phyloP scores from a whole-genome alignment of 2,113 vertebrate species.

The Martes martes region DNA sequence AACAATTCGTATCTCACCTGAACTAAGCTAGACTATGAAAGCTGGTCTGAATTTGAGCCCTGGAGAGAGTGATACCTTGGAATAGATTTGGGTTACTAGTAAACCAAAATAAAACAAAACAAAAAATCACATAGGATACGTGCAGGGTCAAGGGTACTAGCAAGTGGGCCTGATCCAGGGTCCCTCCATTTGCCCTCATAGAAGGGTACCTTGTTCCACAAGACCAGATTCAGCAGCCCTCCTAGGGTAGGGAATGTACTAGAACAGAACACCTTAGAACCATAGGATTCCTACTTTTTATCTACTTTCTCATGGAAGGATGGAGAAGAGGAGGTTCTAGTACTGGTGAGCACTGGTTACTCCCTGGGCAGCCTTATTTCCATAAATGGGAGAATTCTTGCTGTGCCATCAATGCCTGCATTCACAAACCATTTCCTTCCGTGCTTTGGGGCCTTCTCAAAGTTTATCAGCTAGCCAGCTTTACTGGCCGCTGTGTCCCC shows the following conservation, averaged over 20 bases:
- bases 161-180: neutral
- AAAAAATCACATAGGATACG: neutral
- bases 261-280: neutral
- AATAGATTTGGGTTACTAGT: neutral
- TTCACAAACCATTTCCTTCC: neutral
- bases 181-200: neutral
- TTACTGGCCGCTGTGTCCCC: neutral
- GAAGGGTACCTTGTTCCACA: neutral
- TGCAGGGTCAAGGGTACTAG: neutral
- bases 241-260: neutral
- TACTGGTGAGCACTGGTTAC: neutral
- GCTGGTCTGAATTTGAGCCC: neutral
- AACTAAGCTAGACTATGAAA: neutral
- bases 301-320: neutral
- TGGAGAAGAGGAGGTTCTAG: neutral
- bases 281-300: neutral
- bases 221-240: neutral
- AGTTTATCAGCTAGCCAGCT: neutral
- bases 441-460: neutral
- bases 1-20: neutral
- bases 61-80: neutral
- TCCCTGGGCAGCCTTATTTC: neutral
- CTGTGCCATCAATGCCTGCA: neutral
- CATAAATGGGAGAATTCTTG: neutral
- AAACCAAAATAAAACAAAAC: neutral